Percentiles rank a stretch among this genome's conserved stretches.
Evolutionary conservation across 2,113 vertebrate genomes (phyloP).

Genomic region (Anguilla rostrata): DNA sequence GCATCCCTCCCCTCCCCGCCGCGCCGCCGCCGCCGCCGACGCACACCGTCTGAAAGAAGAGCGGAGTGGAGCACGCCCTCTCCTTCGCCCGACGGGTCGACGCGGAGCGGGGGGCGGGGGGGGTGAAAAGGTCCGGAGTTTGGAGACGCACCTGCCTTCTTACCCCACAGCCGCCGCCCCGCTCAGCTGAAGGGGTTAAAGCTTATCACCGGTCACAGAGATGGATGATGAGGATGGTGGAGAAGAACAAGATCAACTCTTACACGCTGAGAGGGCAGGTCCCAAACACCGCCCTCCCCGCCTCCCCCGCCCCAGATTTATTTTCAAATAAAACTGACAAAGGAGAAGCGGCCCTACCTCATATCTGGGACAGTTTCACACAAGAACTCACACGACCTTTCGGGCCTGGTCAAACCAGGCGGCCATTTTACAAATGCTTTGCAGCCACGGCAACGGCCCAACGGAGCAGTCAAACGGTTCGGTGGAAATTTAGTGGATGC

Average conservation of each 20-base stretch:
- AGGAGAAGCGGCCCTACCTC: conserved; percentile 49
- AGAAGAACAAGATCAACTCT: conserved; percentile 49
- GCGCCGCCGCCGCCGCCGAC: not conserved
- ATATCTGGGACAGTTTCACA: conserved; percentile 32
- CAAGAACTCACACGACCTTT: not conserved
- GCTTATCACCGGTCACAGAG: conserved; percentile 47
- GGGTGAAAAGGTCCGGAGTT: conserved; percentile 63
- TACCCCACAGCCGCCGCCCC: conserved; percentile 51
- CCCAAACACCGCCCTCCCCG: not conserved
- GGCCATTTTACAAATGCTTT: conserved; percentile 25
- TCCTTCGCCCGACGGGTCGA: conserved; percentile 52
- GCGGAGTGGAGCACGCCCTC: not conserved
- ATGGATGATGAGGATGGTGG: not conserved
- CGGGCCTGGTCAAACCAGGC: not conserved
- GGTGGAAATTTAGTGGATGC: conserved; percentile 43
- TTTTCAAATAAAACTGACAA: conserved; percentile 46
- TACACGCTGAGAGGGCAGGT: not conserved
- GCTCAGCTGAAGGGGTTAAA: conserved; percentile 57
- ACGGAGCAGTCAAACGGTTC: conserved; percentile 42
- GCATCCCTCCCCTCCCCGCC: conserved; percentile 57
- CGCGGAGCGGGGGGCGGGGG: conserved; percentile 54
- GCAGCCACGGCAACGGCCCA: no score
- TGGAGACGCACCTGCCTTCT: conserved; percentile 52
- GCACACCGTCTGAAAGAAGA: not conserved
- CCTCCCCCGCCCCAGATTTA: conserved; percentile 33